These are phyloP conservation scores for Drosophila mayaguana DNA, from an alignment of 2,888 invertebrate species.

Conservation along the genomic window DNA sequence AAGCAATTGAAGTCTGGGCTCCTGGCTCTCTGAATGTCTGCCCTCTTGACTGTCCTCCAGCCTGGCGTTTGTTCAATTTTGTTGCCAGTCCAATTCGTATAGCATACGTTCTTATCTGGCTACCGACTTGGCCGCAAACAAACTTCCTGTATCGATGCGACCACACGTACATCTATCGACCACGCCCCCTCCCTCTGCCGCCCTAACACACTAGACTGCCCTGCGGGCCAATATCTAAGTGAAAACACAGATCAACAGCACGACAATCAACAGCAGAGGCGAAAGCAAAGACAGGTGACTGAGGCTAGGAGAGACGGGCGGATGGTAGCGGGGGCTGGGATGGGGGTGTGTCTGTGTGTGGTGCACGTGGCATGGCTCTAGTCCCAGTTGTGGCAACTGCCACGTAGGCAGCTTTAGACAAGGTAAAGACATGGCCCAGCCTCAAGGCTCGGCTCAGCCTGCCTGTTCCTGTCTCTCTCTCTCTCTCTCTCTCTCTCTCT, in stretches of 20 bases:
- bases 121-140: conserved; percentile 71
- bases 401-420: conserved; percentile 51
- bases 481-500: background rate
- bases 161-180: conserved; percentile 48
- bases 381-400: conserved; percentile 29
- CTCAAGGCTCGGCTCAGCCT: conserved; percentile 51
- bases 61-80: conserved; percentile 24
- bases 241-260: conserved; percentile 79
- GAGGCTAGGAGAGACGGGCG: background rate
- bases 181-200: conserved; percentile 17
- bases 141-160: conserved; percentile 77
- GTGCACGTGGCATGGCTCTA: conserved; percentile 7
- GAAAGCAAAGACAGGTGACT: conserved; percentile 43
- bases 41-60: background rate
- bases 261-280: conserved; percentile 76
- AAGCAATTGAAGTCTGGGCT: conserved; percentile 56
- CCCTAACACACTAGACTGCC: conserved; percentile 12
- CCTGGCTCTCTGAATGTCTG: background rate
- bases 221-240: conserved; percentile 74
- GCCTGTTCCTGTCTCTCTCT: background rate
- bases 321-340: background rate
- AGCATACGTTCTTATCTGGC: conserved; percentile 55
- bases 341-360: too few relatives aligned
- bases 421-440: conserved; percentile 72
- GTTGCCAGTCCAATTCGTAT: conserved; percentile 34